Evolutionary conservation across 1,140 invertebrate genomes (phyloP).

Genomic region (Drosophila bocqueti): DNA sequence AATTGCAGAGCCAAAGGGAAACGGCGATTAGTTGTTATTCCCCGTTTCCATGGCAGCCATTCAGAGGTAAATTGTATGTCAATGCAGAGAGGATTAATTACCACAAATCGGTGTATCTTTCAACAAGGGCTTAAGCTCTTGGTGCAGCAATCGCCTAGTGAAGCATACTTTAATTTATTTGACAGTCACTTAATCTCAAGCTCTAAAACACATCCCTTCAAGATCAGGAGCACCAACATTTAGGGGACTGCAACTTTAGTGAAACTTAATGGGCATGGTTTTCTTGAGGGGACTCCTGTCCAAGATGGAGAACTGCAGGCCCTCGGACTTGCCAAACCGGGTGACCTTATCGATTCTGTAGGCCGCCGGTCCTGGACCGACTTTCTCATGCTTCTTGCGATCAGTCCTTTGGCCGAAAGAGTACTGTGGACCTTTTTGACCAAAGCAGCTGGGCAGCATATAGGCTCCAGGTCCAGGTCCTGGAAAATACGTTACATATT

Average conservation of each 20-base stretch:
- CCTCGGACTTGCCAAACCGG: conserved; percentile 29
- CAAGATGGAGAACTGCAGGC: conserved; percentile 26
- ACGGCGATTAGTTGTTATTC: conserved; percentile 11
- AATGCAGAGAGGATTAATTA: conserved; percentile 25
- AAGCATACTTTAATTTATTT: conserved; percentile 9
- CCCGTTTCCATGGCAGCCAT: conserved; percentile 26
- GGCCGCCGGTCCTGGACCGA: conserved; percentile 44
- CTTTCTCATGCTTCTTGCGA: neutral
- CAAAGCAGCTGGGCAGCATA: conserved; percentile 38
- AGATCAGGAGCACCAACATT: neutral
- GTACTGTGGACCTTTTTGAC: conserved; percentile 18
- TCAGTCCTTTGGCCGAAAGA: conserved; percentile 29
- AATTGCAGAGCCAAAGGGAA: conserved; percentile 32
- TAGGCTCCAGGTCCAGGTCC: conserved; percentile 49
- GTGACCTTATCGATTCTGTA: conserved; percentile 43
- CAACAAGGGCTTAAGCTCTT: neutral
- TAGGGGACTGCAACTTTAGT: neutral
- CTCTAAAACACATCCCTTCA: neutral
- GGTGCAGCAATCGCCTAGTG: too few species aligned
- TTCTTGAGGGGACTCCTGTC: conserved; percentile 15
- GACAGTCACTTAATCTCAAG: neutral
- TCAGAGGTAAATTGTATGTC: conserved; percentile 23
- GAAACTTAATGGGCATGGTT: neutral
- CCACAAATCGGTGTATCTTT: neutral
- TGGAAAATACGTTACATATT: neutral